Conservation (phyloP, 2,888 invertebrate species). For the Chymomyza procnemis region DNA sequence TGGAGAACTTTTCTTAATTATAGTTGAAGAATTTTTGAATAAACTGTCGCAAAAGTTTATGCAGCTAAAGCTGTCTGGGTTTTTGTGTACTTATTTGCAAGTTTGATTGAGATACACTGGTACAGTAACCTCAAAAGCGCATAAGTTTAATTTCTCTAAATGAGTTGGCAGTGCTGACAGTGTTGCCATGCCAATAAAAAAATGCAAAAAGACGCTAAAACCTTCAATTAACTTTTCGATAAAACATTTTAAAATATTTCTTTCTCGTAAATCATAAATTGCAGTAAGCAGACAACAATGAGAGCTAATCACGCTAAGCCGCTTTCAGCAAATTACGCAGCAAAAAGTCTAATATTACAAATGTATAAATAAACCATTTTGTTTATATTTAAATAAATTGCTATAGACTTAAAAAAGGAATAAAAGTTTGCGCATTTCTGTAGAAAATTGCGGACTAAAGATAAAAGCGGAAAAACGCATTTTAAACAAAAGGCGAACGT, state of each 20-base stretch:
- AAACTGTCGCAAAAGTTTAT: neutral
- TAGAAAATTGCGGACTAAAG: too few species aligned
- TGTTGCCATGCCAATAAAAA: neutral
- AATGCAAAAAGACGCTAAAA: neutral
- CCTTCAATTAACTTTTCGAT: neutral
- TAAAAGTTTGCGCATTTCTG: too few species aligned
- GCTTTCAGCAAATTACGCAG: neutral
- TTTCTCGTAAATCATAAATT: neutral
- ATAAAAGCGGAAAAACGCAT: too few species aligned
- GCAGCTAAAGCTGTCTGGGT: neutral
- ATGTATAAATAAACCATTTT: neutral
- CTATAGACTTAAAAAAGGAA: neutral
- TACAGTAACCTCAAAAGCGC: neutral
- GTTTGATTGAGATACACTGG: neutral
- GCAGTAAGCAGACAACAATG: neutral
- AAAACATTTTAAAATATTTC: neutral
- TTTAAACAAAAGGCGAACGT: too few species aligned
- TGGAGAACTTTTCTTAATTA: neutral
- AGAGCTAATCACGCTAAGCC: neutral
- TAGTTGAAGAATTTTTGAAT: neutral
- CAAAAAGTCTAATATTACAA: neutral
- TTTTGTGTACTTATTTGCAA: neutral
- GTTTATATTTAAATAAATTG: neutral
- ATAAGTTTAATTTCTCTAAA: neutral
- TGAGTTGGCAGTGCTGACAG: neutral